Evolutionary conservation across 2,113 vertebrate species (phyloP), one percentile per base, ranked within the genome.

Genomic region (Rhabdomys dilectus): DNA sequence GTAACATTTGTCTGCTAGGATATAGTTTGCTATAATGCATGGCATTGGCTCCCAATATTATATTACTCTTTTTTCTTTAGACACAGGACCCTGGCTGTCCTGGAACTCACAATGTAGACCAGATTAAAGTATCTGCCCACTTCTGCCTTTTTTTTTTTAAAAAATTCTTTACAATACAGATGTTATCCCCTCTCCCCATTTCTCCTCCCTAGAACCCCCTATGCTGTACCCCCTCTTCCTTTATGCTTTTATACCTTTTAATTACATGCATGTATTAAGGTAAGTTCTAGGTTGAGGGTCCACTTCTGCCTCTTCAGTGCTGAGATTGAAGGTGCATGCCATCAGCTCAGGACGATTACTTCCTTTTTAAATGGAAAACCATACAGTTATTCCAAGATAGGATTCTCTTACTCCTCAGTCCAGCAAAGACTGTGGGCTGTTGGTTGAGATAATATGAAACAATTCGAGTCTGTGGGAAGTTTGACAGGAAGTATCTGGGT

Each of bases 401-500:
- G 82, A 19, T 66, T 66, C 29, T 64, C 16, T 31, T 64, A 34
- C 5, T 34, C 13, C 13, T 42, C 17, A 34, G 39, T 66, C 60
- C 60, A 48, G 29, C 60, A 66, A 45, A 66, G 42, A 22, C 45
- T 34, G 45, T 45, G 42, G 15, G 15, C 60, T 66, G 9, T 45
- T 64, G 34, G 60, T 39, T 66, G 34, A 42, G 29, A 48, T 48
- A 66, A 4, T 36, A 36, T 96, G 72, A 58, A 90, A 73, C 93
- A 84, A 88, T 60, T 39, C 48, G 80, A 81, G 26, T 68, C 17
- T 15, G 66, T 13, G 39, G 94, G 5, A 29, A 80, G 11, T 94
- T 72, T 76, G 70, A 95, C 97, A 68, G 73, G 85, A 91, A 56
- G n/a, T 87, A 16, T 39, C 17, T 51, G 77, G 68, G 42, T 13